A percentile compares a stretch with the other conserved stretches of the same genome.
phyloP scores from a whole-genome alignment of 2,888 invertebrate species.

The Taphrorychus bicolor region DNA sequence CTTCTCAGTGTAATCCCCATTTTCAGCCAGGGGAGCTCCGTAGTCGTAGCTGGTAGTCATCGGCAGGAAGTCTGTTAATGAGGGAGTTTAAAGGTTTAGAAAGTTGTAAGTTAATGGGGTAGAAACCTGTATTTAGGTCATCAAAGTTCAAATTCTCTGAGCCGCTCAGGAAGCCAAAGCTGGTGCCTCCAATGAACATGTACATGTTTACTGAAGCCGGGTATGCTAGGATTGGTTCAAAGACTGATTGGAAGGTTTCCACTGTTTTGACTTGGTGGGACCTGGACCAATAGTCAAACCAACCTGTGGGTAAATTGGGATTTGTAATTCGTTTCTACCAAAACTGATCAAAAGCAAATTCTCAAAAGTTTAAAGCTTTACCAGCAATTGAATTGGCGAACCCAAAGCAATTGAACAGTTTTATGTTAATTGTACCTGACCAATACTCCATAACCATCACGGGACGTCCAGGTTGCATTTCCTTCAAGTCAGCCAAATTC shows the following conservation, averaged over 20 bases:
- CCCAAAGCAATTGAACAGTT: background rate
- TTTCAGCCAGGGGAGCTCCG: slow-evolving; percentile 87
- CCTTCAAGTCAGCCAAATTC: slow-evolving; percentile 57
- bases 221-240: slow-evolving; percentile 50
- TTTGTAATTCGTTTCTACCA: background rate
- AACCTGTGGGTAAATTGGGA: slow-evolving; percentile 54
- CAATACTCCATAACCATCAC: slow-evolving; percentile 68
- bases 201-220: slow-evolving; percentile 78
- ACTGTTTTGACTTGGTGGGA: slow-evolving; percentile 48
- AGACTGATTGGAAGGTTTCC: slow-evolving; percentile 45
- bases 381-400: too few species aligned
- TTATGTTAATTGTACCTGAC: too few species aligned
- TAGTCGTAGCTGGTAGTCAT: slow-evolving; percentile 72
- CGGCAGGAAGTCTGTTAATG: slow-evolving; percentile 53
- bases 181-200: slow-evolving; percentile 92
- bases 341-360: too few species aligned
- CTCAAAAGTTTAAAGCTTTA: too few species aligned
- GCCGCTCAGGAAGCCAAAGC: slow-evolving; percentile 71
- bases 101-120: background rate
- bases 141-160: slow-evolving; percentile 45
- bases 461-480: slow-evolving; percentile 63
- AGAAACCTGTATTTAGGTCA: slow-evolving; percentile 30
- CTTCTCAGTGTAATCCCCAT: slow-evolving; percentile 87
- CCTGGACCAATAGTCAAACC: slow-evolving; percentile 67
- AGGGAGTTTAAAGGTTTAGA: too few species aligned